Evolutionary conservation across 2,113 vertebrate species (phyloP), one percentile per base, ranked within the genome.

Genomic region (Hemiscyllium ocellatum): DNA sequence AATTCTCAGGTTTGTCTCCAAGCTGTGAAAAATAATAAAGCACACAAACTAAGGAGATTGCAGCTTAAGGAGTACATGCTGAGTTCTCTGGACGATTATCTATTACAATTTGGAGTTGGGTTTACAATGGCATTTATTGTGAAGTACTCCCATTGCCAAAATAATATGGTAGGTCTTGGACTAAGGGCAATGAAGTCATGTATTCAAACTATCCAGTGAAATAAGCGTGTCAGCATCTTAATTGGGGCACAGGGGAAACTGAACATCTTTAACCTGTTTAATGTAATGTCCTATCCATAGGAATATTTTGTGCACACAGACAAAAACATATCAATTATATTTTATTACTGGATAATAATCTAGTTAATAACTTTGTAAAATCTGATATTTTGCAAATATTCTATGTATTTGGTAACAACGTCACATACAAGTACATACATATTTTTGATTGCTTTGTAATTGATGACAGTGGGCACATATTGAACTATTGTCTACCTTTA

Each of bases 201-300:
- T 93, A n/a, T 68, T 68, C 61, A 42, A 83, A 93, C 89, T 37
- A 66, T 93, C 61, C 33, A 66, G 61, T 93, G 61, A 93, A 68
- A 17, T 66, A 66, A 66, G 68, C 68, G n/a, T 93, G 61, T 66
- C 89, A 93, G 61, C 89, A 93, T 66, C 61, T 93, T 93, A 93
- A 93, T 61, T 93, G 61, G 20, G 65, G 61, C 89, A 93, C 61
- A 66, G 56, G 89, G 56, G 66, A 93, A 93, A n/a, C 56, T 93
- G 89, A 93, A 66, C 66, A 93, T 93, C 33, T 68, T 68, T 66
- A 93, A 93, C 66, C 89, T 93, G 89, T 37, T 93, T 93, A 93
- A 61, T 66, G 37, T 93, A 37, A 93, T 66, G n/a, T 93, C 61
- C 66, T 93, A 93, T 66, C 61, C 61, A 17, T 22, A 66, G 33